phyloP scores from a whole-genome alignment of 2,888 invertebrate species.

The Zeuzera pyrina region DNA sequence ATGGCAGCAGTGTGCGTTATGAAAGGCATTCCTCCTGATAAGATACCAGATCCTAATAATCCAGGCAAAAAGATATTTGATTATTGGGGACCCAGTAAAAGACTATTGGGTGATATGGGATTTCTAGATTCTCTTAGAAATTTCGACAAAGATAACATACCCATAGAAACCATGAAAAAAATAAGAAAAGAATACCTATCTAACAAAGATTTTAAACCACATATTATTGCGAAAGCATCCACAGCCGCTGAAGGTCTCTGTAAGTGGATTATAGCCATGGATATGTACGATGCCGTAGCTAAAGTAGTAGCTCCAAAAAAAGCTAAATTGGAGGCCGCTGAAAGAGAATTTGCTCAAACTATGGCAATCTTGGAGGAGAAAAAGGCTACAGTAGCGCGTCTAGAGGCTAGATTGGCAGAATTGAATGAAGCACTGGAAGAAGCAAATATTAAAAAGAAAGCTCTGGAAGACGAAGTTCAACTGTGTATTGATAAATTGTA shows the following conservation, averaged over 20 bases:
- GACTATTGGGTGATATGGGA: constrained; percentile 84
- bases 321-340: constrained; percentile 84
- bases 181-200: constrained; percentile 83
- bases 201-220: constrained; percentile 85
- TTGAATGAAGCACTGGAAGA: constrained; percentile 79
- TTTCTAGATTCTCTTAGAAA: constrained; percentile 83
- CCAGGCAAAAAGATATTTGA: constrained; percentile 80
- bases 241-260: constrained; percentile 95
- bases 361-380: constrained; percentile 90
- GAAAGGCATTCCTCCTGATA: constrained; percentile 84
- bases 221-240: constrained; percentile 89
- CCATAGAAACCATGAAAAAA: constrained; percentile 79
- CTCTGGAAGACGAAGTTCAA: constrained; percentile 81
- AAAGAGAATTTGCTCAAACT: constrained; percentile 85
- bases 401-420: constrained; percentile 83
- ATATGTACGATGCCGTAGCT: constrained; percentile 88
- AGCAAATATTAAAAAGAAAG: constrained; percentile 77
- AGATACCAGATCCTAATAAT: constrained; percentile 80
- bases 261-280: constrained; percentile 93
- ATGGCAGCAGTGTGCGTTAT: constrained; percentile 95
- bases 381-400: constrained; percentile 80
- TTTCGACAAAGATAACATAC: constrained; percentile 90
- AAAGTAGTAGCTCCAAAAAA: constrained; percentile 91
- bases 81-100: constrained; percentile 90
- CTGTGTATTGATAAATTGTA: constrained; percentile 87